These are phyloP conservation scores for Myxocyprinus asiaticus DNA, from an alignment of 2,113 vertebrate genomes.

Conservation along the genomic window DNA sequence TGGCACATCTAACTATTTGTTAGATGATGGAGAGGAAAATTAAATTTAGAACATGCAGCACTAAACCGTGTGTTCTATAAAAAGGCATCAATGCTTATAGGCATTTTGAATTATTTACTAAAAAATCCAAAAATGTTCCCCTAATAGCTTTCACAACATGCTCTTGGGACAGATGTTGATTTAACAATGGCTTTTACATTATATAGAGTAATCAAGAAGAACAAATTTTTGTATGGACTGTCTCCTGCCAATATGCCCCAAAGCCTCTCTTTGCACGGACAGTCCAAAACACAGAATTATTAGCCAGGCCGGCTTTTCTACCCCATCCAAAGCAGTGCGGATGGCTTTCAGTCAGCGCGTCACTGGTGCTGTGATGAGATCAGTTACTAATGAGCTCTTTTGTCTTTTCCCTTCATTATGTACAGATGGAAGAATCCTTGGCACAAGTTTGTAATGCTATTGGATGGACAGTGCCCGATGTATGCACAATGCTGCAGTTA, in stretches of 20 bases:
- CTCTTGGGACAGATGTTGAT: too few species aligned
- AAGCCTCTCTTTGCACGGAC: neutral
- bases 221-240: neutral
- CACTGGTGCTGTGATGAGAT: constrained; percentile 86
- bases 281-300: constrained; percentile 37
- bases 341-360: constrained; percentile 86
- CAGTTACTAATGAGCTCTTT: constrained; percentile 92
- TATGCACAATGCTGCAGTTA: constrained; percentile 84
- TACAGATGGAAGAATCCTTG: constrained; percentile 99
- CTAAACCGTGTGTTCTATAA: neutral
- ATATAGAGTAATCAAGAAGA: neutral
- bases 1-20: constrained; percentile 47
- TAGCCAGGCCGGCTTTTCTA: constrained; percentile 5
- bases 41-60: neutral
- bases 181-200: neutral
- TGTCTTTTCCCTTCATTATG: constrained; percentile 97
- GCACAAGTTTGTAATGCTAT: constrained; percentile 98
- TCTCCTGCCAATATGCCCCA: neutral
- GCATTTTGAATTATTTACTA: too few species aligned
- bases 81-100: neutral
- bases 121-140: too few species aligned
- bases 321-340: constrained; percentile 79
- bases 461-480: constrained; percentile 96
- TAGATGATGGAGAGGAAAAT: neutral
- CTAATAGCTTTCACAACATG: too few species aligned